phyloP scores from a whole-genome alignment of 2,797 vertebrate species.

The Sebastolobus altivelis region DNA sequence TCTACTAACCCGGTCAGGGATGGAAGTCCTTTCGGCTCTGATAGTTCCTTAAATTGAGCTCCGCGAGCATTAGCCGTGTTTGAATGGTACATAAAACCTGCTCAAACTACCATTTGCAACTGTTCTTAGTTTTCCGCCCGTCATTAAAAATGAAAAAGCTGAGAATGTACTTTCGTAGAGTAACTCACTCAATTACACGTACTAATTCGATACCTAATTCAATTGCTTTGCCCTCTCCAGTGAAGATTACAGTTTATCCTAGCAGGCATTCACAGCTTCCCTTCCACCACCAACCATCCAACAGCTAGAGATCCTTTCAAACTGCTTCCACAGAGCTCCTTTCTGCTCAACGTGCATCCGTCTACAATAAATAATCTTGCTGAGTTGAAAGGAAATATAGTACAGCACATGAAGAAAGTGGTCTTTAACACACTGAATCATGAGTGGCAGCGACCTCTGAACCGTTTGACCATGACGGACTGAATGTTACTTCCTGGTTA shows the following conservation, averaged over 20 bases:
- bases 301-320: slow-evolving; percentile 10
- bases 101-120: slow-evolving; percentile 31
- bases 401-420: background rate
- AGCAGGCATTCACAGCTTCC: background rate
- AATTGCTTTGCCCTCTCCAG: slow-evolving; percentile 18
- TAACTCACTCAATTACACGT: slow-evolving; percentile 8
- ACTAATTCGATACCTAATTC: slow-evolving; percentile 12
- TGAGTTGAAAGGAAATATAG: background rate
- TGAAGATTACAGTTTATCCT: slow-evolving; percentile 38
- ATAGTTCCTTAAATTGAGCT: slow-evolving; percentile 65
- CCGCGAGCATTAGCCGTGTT: slow-evolving; percentile 43
- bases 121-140: slow-evolving; percentile 3
- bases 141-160: slow-evolving; percentile 44
- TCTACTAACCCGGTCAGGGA: slow-evolving; percentile 47
- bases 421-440: background rate
- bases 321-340: background rate
- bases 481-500: background rate
- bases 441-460: background rate
- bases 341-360: background rate
- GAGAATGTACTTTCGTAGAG: slow-evolving; percentile 21
- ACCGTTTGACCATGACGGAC: background rate
- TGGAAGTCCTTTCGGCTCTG: slow-evolving; percentile 45
- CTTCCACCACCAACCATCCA: background rate
- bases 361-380: background rate
- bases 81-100: slow-evolving; percentile 48